Base-by-base conservation (phyloP, 2,888 invertebrate species). In the Drosophila mayaguana region DNA sequence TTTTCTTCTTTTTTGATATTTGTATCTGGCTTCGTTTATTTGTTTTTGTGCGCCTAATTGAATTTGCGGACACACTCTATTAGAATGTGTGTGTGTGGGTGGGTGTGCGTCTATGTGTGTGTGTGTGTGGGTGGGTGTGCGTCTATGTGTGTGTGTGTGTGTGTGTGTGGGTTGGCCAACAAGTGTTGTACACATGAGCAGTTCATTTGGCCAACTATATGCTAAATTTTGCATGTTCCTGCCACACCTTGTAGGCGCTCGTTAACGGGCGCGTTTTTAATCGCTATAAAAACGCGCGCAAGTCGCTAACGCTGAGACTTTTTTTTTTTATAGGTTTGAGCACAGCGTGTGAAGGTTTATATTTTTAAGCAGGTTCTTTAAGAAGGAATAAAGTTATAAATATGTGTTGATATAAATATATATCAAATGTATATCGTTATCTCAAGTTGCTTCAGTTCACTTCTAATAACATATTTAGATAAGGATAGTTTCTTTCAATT, bases 31-130 rank as follows among this genome's bases (percentile, higher is more conserved):
- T 51, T 60, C 64, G 71, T 73, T 75, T 85, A 81, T 85, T 81
- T 83, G 75, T 73, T 83, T 83, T 83, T 70, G 71, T 56, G 74
- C 72, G 83, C 86, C 83, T 88, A 88, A 86, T 86, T 86, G 86
- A 80, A 88, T 88, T 83, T 81, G 63, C 68, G 50, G 50, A 55
- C 66, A 61, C 65, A 72, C 72, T 62, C 63, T 60, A 53, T 48
- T 48, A 25, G 43, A 43, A 28, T 25, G 2, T 28, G 6, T 45
- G 48, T 18, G 42, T 40, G 14, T 38, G 32, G 4, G 48, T 25
- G 59, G n/a, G 50, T 42, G 40, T 18, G 45, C 16, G 36, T 77
- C 36, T 25, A 6, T 25, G 25, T 25, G 48, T 20, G 43, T 40
- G 16, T 38, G 34, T 7, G 43, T 25, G 55, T 20, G 50, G 43